Evolutionary conservation across 2,888 invertebrate genomes (phyloP).

Genomic region (Myathropa florea): DNA sequence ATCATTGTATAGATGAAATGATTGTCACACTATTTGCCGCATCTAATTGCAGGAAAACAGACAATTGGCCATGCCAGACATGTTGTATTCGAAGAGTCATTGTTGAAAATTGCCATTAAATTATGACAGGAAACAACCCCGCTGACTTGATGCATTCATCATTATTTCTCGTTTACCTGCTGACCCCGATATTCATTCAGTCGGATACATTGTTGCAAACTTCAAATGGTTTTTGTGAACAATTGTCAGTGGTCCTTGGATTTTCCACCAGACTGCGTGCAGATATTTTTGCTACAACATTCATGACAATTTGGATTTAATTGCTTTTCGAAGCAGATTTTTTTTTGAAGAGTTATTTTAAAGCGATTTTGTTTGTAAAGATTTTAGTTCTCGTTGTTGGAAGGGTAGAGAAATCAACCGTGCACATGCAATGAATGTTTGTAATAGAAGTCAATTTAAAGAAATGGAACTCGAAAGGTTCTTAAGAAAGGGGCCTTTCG

Average conservation of each 20-base stretch:
- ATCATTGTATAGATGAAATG: background rate
- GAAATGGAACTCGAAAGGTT: too few species aligned
- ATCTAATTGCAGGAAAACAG: constrained; percentile 39
- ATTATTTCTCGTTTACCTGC: constrained; percentile 27
- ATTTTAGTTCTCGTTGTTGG: too few species aligned
- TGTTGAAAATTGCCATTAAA: constrained; percentile 16
- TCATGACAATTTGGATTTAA: background rate
- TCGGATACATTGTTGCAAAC: background rate
- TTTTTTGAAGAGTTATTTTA: too few species aligned
- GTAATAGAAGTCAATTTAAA: too few species aligned
- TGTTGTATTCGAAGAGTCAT: constrained; percentile 16
- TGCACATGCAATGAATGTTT: too few species aligned
- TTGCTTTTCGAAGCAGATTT: background rate
- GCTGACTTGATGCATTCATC: constrained; percentile 13
- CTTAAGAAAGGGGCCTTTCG: too few species aligned
- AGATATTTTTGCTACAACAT: constrained; percentile 22
- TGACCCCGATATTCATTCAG: constrained; percentile 26
- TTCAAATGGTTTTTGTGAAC: constrained; percentile 10
- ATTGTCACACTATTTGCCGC: constrained; percentile 34
- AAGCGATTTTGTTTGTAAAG: too few species aligned
- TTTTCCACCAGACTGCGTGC: constrained; percentile 53
- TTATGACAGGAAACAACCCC: constrained; percentile 32
- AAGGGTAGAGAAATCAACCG: too few species aligned
- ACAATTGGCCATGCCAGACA: background rate
- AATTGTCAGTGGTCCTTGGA: constrained; percentile 28